Conservation (phyloP, 2,113 vertebrate species). For the Dipodomys merriami region DNA sequence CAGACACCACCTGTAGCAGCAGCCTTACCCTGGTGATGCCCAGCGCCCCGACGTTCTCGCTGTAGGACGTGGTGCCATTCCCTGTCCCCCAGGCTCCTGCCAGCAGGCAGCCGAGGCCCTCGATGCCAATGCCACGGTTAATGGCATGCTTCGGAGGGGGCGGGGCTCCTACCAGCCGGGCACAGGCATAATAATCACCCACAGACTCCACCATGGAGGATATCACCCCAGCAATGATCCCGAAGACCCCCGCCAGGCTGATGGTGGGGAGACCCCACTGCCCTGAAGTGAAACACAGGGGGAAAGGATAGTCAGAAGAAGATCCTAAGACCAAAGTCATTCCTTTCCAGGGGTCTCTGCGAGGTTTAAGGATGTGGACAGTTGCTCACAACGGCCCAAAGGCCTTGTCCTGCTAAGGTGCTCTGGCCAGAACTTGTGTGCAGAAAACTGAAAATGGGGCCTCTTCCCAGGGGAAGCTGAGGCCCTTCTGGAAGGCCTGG, state of each 20-base stretch:
- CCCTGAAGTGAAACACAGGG: conserved; percentile 84
- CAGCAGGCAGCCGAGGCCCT: conserved; percentile 95
- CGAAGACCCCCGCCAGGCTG: conserved; percentile 94
- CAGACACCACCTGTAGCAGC: fast-evolving
- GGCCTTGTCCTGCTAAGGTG: too few species aligned
- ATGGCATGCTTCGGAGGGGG: conserved; percentile 94
- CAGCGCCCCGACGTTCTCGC: conserved; percentile 95
- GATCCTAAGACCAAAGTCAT: background rate
- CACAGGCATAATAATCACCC: conserved; percentile 97
- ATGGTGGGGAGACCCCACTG: conserved; percentile 96
- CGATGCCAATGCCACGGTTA: conserved; percentile 94
- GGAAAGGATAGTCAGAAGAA: background rate
- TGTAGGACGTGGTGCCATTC: conserved; percentile 97
- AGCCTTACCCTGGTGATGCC: conserved; percentile 95
- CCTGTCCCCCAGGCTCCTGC: conserved; percentile 97
- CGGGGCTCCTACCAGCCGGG: conserved; percentile 93
- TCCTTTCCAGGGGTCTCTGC: background rate
- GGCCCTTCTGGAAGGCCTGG: background rate
- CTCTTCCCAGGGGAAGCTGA: background rate
- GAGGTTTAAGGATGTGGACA: background rate
- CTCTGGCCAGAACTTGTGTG: background rate
- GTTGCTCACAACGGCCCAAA: background rate
- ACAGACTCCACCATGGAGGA: conserved; percentile 98
- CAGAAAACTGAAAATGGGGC: background rate
- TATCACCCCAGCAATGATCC: conserved; percentile 94